These are phyloP conservation scores for Megamerina dolium DNA, from an alignment of 2,888 invertebrate genomes.

Conservation along the genomic window DNA sequence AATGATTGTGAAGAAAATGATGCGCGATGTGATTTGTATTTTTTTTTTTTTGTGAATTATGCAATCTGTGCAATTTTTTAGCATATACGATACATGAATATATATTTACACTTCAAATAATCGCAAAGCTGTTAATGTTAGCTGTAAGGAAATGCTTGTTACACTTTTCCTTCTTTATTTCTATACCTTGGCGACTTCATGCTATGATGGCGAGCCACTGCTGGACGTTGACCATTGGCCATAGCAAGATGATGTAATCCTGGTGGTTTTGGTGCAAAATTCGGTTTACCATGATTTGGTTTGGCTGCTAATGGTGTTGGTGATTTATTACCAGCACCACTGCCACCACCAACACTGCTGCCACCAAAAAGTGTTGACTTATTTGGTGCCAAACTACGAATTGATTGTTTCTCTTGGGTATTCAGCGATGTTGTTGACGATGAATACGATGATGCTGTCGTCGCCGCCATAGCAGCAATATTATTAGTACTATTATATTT, in stretches of 20 bases:
- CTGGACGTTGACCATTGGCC: conserved; percentile 43
- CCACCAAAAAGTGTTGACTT: conserved; percentile 45
- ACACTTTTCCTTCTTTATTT: too few species aligned
- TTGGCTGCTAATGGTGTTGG: conserved; percentile 32
- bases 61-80: too few species aligned
- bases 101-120: too few species aligned
- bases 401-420: conserved; percentile 21
- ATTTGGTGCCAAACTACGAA: conserved; percentile 42
- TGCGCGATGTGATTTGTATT: too few species aligned
- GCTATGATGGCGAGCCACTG: conserved; percentile 72
- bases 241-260: conserved; percentile 49
- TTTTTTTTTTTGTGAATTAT: too few species aligned
- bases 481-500: neutral
- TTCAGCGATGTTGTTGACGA: conserved; percentile 22
- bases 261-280: conserved; percentile 79
- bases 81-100: too few species aligned
- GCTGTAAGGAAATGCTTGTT: too few species aligned
- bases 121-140: too few species aligned
- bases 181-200: conserved; percentile 71
- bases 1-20: too few species aligned
- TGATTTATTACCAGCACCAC: conserved; percentile 18
- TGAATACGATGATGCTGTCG: conserved; percentile 5
- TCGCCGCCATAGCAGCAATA: neutral
- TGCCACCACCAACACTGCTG: conserved; percentile 9
- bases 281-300: conserved; percentile 68